Base-by-base conservation (phyloP, 2,888 invertebrate genomes). In the Noctua pronuba region DNA sequence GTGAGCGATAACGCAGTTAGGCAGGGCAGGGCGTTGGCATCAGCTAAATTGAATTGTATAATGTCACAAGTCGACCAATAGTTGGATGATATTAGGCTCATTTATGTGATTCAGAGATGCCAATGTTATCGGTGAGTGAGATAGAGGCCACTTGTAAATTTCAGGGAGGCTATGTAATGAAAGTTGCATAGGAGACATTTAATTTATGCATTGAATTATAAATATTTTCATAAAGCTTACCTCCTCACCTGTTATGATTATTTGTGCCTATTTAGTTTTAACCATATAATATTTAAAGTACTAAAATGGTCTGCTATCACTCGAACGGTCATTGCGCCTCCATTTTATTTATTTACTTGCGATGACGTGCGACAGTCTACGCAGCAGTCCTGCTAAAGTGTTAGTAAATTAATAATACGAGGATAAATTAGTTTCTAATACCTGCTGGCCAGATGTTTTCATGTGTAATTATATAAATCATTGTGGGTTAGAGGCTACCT, bases 241-340 rank as follows among this genome's bases (percentile, higher is more conserved):
- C 89, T 89, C 88, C 93, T 94, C 94, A 93, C 92, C 90, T 93
- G 90, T 93, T 90, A 92, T 82, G 93, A 91, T 94, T 93, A 89
- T 91, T 93, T 92, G 95, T 95, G 96, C 95, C 96, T 96, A 93
- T 93, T 89, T 91, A 92, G 94, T 88, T 94, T 93, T 84, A 88
- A 94, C 90, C 88, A 92, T 92, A 91, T 92, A 92, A 79, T 94
- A 80, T 83, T 94, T 93, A 92, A 92, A 91, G 83, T 90, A 91
- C 88, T 90, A 90, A 88, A 87, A 92, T 91, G 89, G 90, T 92
- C 92, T 93, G 92, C 93, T 93, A 90, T 93, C 90, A 90, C 90
- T 92, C 88, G 82, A 88, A 91, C 82, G 88, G 93, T 94, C 94
- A 93, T 94, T 94, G 95, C 93, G 90, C 90, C 93, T 93, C 92